Base-by-base conservation (phyloP, 1,140 invertebrate genomes). In the Carcinoscorpius rotundicauda region DNA sequence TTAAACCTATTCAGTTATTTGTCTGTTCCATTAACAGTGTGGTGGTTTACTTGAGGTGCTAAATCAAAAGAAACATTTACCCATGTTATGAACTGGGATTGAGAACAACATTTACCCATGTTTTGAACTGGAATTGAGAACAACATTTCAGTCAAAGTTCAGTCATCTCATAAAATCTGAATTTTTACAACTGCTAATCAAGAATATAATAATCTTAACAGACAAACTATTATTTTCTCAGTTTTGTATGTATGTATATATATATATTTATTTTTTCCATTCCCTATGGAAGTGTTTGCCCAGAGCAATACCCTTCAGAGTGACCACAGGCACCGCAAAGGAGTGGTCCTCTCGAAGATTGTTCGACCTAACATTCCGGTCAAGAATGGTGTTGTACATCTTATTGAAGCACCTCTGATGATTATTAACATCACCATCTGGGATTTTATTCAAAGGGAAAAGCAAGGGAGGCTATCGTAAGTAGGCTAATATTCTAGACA, bases 321-420 rank as follows among this genome's bases (percentile, higher is more conserved):
- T 8, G 87, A 91, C 72, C 75, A 80, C 1, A 84, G 82, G 64
- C 89, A 93, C 73, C 80, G 83, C 0, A 80, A 83, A 50, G 92
- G 91, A 10, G 87, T 90, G 4, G 91, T 94, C 4, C 72, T 92
- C 11, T 86, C 90, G 4, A 87, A 92, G 75, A 89, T 96, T 64
- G 83, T 93, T 3, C 85, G 86, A 75, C 86, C 86, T n/a, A 94
- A 96, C 76, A 94, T 96, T 69, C 91, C 92, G 0, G 88, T 95
- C 4, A 85, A 84, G 72, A 95, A 95, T 73, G 92, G 93, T 8
- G 91, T 95, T 0, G 85, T 95, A 3, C 93, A 96, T 79, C 81
- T 96, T 50, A 95, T 95, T 71, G 87, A 90, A 66, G 83, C 88
- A 66, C 91, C 91, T 0, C 79, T 96, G 3, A 92, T 94, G 86